These are phyloP conservation scores for Holothuria scabra DNA, from an alignment of 53 echinoderm and acorn worm species.

Conservation along the genomic window DNA sequence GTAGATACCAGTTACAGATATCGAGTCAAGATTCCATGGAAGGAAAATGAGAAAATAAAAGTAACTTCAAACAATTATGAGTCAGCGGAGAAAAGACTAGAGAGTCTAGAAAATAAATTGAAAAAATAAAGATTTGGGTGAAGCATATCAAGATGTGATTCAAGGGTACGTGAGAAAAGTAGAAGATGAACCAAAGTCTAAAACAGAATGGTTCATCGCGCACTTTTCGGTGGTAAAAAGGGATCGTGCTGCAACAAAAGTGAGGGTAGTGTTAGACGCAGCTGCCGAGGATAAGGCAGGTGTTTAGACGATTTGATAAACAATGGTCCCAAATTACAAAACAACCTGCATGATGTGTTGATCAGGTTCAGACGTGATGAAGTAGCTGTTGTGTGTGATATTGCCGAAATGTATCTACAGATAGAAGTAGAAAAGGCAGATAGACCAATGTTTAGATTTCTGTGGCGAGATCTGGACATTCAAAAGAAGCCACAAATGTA, in stretches of 20 bases:
- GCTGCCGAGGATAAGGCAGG: constrained; percentile 45
- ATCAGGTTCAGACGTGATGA: constrained; percentile 45
- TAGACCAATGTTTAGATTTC: constrained; percentile 42
- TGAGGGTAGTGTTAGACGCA: too few species aligned
- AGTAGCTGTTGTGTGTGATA: constrained; percentile 56
- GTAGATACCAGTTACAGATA: constrained; percentile 4
- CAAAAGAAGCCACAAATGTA: constrained; percentile 3
- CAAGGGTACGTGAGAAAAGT: too few species aligned
- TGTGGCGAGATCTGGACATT: constrained; percentile 44
- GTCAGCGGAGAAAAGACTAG: constrained; percentile 32
- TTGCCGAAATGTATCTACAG: constrained; percentile 64
- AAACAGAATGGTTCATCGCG: too few species aligned
- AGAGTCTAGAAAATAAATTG: constrained; percentile 7
- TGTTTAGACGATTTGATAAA: constrained; percentile 38
- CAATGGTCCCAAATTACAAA: constrained; percentile 55
- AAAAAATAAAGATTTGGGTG: neutral
- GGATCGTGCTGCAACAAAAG: too few species aligned
- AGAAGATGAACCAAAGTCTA: too few species aligned
- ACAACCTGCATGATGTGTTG: constrained; percentile 48
- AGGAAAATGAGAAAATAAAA: constrained; percentile 20
- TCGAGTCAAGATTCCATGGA: constrained; percentile 7
- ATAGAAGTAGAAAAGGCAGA: constrained; percentile 41
- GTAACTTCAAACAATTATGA: constrained; percentile 13
- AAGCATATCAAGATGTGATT: too few species aligned
- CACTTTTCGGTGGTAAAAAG: too few species aligned